phyloP scores from a whole-genome alignment of 1,140 invertebrate genomes.

The Hycleus cichorii region DNA sequence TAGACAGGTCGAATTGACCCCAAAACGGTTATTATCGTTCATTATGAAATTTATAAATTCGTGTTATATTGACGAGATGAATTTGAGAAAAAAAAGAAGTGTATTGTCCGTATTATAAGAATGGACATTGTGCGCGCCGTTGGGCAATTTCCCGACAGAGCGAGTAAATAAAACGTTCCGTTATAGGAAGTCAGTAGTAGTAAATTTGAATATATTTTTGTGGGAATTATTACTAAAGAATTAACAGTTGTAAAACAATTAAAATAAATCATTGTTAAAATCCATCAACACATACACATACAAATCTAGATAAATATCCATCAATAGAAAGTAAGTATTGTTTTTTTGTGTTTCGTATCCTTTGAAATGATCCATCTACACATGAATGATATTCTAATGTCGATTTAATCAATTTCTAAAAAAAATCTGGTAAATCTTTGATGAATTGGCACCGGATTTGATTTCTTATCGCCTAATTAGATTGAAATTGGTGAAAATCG shows the following conservation, averaged over 20 bases:
- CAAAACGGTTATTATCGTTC: no score
- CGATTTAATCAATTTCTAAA: background rate
- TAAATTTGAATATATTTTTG: constrained; percentile 1
- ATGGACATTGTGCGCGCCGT: background rate
- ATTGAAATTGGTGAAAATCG: no score
- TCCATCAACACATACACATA: background rate
- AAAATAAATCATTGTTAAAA: constrained; percentile 1
- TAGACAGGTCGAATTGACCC: no score
- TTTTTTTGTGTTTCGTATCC: background rate
- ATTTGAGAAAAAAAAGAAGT: no score
- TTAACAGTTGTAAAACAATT: constrained; percentile 6
- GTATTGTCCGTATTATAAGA: background rate
- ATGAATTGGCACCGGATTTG: background rate
- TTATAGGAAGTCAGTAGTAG: background rate
- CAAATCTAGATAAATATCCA: background rate
- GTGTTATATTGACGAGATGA: no score
- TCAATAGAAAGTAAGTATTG: background rate
- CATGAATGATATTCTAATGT: background rate
- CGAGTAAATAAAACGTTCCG: constrained; percentile 2
- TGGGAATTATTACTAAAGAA: background rate
- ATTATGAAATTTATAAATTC: no score
- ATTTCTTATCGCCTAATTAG: no score
- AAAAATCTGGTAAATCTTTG: background rate
- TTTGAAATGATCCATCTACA: background rate
- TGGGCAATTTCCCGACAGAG: constrained; percentile 1